phyloP scores from a whole-genome alignment of 1,140 invertebrate species.

The Andricus grossulariae region DNA sequence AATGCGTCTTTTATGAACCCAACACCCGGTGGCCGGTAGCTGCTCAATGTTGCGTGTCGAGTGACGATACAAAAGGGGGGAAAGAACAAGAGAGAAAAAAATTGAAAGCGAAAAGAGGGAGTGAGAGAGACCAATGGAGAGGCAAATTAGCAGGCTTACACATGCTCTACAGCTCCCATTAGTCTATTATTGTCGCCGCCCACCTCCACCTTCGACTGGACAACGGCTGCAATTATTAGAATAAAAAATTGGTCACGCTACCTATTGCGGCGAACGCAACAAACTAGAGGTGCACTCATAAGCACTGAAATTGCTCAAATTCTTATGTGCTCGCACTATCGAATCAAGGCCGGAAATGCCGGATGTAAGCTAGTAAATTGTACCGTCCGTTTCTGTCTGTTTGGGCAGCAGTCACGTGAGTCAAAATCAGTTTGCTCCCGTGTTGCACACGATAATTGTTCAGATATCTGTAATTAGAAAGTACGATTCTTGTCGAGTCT shows the following conservation, averaged over 20 bases:
- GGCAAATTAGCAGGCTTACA: conserved; percentile 43
- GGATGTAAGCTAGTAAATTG: too few relatives aligned
- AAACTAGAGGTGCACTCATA: too few relatives aligned
- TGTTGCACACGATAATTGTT: too few relatives aligned
- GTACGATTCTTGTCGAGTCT: too few relatives aligned
- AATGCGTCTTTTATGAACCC: conserved; percentile 20
- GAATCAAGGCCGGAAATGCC: too few relatives aligned
- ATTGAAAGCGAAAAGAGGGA: background rate
- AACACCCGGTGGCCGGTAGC: conserved; percentile 10
- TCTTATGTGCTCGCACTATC: too few relatives aligned
- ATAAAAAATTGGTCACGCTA: background rate
- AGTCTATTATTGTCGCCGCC: conserved; percentile 39
- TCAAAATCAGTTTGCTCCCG: too few relatives aligned
- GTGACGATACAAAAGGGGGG: background rate
- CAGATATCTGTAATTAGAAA: too few relatives aligned
- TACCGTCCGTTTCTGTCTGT: too few relatives aligned
- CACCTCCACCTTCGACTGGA: conserved; percentile 10
- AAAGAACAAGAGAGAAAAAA: background rate
- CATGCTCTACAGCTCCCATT: conserved; percentile 42
- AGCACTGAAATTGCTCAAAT: too few relatives aligned
- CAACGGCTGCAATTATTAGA: background rate
- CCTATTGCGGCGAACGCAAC: background rate
- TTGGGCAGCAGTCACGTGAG: too few relatives aligned
- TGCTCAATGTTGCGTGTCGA: background rate
- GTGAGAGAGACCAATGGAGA: conserved; percentile 18